These are phyloP conservation scores for Gonioctena quinquepunctata DNA, from an alignment of 1,140 invertebrate species.

Conservation along the genomic window DNA sequence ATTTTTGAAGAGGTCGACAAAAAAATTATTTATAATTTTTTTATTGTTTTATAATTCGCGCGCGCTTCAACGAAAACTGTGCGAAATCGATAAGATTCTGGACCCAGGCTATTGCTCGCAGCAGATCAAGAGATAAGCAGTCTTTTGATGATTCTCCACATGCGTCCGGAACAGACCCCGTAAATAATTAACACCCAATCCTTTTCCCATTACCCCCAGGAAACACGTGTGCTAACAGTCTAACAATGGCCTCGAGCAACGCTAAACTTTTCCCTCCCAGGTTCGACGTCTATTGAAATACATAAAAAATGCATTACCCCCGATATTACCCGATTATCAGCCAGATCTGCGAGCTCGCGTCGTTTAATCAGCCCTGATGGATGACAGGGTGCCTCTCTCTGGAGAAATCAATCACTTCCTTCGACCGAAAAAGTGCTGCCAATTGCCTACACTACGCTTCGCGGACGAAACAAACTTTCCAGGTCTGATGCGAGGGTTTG, in stretches of 20 bases:
- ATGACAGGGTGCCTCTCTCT: slow-evolving; percentile 43
- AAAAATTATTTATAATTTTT: too few relatives aligned
- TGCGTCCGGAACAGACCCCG: neutral
- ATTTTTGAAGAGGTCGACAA: too few relatives aligned
- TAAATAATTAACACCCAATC: neutral
- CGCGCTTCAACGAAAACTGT: too few relatives aligned
- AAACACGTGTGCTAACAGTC: neutral
- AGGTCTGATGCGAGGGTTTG: slow-evolving; percentile 1
- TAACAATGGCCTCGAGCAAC: neutral
- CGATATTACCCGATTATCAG: slow-evolving; percentile 48
- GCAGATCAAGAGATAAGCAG: too few relatives aligned
- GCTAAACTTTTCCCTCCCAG: neutral
- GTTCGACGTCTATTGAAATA: slow-evolving; percentile 21
- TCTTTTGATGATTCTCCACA: neutral
- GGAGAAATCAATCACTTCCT: slow-evolving; percentile 50
- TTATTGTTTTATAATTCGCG: too few relatives aligned
- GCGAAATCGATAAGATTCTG: too few relatives aligned
- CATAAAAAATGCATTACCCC: slow-evolving; percentile 49
- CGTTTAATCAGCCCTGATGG: slow-evolving; percentile 51
- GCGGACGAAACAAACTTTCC: slow-evolving; percentile 19
- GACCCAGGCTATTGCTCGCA: too few relatives aligned
- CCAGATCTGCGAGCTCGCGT: slow-evolving; percentile 11
- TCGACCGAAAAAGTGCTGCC: slow-evolving; percentile 47
- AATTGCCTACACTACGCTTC: slow-evolving; percentile 36
- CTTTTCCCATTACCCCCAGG: neutral